These are phyloP conservation scores for Acipenser oxyrinchus DNA, from an alignment of 2,797 vertebrate species.

Conservation along the genomic window DNA sequence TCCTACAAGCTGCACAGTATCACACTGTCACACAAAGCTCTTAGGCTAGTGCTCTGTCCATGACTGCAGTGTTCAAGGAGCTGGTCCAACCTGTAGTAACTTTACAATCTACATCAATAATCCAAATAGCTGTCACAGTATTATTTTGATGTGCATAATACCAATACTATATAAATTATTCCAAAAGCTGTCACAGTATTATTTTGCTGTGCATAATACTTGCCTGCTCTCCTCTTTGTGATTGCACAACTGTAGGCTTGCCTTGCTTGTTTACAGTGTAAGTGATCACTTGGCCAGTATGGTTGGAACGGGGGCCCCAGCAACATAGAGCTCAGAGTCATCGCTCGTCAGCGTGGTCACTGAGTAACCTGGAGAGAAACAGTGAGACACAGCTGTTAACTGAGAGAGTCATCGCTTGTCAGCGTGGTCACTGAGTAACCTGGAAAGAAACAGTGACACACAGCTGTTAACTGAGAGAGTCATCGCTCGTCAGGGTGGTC, in stretches of 20 bases:
- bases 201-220: slow-evolving; percentile 14
- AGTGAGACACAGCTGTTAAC: too few species aligned
- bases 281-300: slow-evolving; percentile 80
- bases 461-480: too few species aligned
- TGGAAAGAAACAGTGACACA: slow-evolving; percentile 29
- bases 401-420: slow-evolving; percentile 36
- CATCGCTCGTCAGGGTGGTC: slow-evolving; percentile 27
- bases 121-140: slow-evolving; percentile 3
- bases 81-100: too few species aligned
- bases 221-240: slow-evolving; percentile 81
- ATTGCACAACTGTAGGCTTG: slow-evolving; percentile 59
- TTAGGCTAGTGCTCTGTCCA: too few species aligned
- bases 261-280: slow-evolving; percentile 59
- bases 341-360: slow-evolving; percentile 49
- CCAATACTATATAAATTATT: not conserved
- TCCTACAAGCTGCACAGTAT: too few species aligned
- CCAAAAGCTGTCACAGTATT: not conserved
- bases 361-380: too few species aligned
- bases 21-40: too few species aligned
- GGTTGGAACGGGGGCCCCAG: slow-evolving; percentile 83
- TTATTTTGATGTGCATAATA: not conserved
- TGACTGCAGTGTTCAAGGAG: too few species aligned
- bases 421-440: slow-evolving; percentile 79
- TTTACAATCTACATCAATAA: too few species aligned
- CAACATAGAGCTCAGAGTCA: slow-evolving; percentile 63